Base-by-base conservation (phyloP, 1,140 invertebrate species). In the Euura saliciscinereae region DNA sequence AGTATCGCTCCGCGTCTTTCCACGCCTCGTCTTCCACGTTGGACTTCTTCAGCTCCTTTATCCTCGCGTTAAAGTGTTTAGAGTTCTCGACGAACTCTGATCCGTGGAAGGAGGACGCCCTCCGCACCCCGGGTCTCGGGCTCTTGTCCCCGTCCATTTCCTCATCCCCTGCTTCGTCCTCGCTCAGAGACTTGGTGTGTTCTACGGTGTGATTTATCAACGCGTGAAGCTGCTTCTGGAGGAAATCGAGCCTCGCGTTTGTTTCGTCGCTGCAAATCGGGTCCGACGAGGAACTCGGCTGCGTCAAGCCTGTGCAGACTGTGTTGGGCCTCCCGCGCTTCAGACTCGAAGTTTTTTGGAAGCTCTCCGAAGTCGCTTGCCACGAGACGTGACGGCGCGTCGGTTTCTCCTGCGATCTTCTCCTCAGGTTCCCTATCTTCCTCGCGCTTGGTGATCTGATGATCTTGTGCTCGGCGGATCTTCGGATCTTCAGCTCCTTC, bases 391-490 rank as follows among this genome's bases (percentile, higher is more conserved):
- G 81, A 6, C 84, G 81, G 68, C 76, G 80, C 80, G 46, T 0
- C 73, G 76, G 68, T 76, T 81, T 86, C 73, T 93, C 91, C 78
- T 89, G 88, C 0, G 93, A 94, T 68, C 93, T 84, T 59, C 93
- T 88, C 79, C 93, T 85, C 66, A 95, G 90, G 43, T 87, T 91
- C 43, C 93, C 93, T 73, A 95, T 95, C 89, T 94, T 94, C 46
- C 94, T 88, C 43, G 93, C 93, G 82, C 93, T 94, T 2, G 94
- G 94, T 2, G 94, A 95, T 77, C 94, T 86, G 76, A 94, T 94
- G 13, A 94, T 90, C 82, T 92, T 92, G 45, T 91, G 88, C 79
- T 94, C 92, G 59, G 88, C 84, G 59, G 90, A 92, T 68, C 88
- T 86, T 68, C 93, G 87, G 70, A 95, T 94, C 80, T 93, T 93